Percentiles rank a stretch among this genome's conserved stretches.
Conservation (phyloP, 2,888 invertebrate genomes). For the Notocelia uddmanniana region DNA sequence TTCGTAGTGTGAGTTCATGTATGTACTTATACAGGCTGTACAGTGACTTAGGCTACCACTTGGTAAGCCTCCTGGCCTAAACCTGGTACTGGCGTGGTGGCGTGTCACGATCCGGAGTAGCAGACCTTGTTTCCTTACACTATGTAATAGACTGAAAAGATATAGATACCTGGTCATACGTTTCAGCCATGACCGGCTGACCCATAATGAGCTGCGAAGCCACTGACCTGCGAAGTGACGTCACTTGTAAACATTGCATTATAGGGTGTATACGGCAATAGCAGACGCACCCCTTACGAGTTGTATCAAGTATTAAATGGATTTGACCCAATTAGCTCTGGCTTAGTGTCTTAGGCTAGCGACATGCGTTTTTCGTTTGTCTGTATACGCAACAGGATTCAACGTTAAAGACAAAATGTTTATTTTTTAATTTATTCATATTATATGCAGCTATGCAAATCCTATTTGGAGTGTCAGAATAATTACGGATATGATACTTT, state of each 20-base stretch:
- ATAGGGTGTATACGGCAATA: background rate
- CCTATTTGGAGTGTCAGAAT: background rate
- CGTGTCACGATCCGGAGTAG: too few relatives aligned
- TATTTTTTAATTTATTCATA: too few relatives aligned
- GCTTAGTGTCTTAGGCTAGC: background rate
- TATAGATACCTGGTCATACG: conserved; percentile 91
- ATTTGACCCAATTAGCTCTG: conserved; percentile 23
- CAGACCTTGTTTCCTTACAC: too few relatives aligned
- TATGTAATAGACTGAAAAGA: too few relatives aligned
- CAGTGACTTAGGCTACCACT: too few relatives aligned
- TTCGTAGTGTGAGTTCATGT: too few relatives aligned
- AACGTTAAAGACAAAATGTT: too few relatives aligned
- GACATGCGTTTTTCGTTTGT: background rate
- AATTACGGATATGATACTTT: background rate
- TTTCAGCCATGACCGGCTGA: conserved; percentile 95
- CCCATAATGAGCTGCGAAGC: conserved; percentile 96
- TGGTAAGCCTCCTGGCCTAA: too few relatives aligned
- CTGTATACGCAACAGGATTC: too few relatives aligned
- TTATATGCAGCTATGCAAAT: too few relatives aligned
- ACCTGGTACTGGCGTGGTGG: too few relatives aligned
- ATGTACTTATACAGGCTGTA: too few relatives aligned
- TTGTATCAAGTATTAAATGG: background rate
- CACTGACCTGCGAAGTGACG: conserved; percentile 87
- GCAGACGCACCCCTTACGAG: background rate
- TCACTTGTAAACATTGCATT: conserved; percentile 8